These are phyloP conservation scores for Palloptera scutellata DNA, from an alignment of 2,888 invertebrate species.

Conservation along the genomic window DNA sequence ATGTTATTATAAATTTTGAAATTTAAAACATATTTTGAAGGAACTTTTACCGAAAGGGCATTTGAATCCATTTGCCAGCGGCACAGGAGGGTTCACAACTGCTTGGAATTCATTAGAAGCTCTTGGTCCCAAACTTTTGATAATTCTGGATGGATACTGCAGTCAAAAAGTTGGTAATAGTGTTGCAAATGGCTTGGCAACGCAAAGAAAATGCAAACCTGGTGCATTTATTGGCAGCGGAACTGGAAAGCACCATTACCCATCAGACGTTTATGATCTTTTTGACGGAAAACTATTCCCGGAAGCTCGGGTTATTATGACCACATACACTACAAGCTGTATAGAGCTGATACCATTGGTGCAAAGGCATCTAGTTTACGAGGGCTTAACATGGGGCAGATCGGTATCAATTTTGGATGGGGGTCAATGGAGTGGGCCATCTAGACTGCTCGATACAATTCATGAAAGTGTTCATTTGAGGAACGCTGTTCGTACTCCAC, in stretches of 20 bases:
- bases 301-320: slow-evolving; percentile 66
- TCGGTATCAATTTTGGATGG: slow-evolving; percentile 65
- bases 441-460: slow-evolving; percentile 62
- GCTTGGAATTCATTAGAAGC: slow-evolving; percentile 65
- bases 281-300: slow-evolving; percentile 68
- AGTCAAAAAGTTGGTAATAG: slow-evolving; percentile 40
- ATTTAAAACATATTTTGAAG: no score
- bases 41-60: slow-evolving; percentile 65
- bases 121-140: slow-evolving; percentile 65
- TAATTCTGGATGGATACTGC: slow-evolving; percentile 68
- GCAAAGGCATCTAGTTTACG: slow-evolving; percentile 65
- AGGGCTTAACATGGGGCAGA: slow-evolving; percentile 66
- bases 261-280: slow-evolving; percentile 66
- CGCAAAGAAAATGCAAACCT: slow-evolving; percentile 48
- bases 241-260: slow-evolving; percentile 57
- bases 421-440: slow-evolving; percentile 65
- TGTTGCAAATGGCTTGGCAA: slow-evolving; percentile 41
- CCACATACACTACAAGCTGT: slow-evolving; percentile 63
- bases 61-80: slow-evolving; percentile 50
- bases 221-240: slow-evolving; percentile 34
- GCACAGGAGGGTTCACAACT: slow-evolving; percentile 57
- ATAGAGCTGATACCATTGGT: slow-evolving; percentile 63
- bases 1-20: no score
- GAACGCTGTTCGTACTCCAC: slow-evolving; percentile 66
- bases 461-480: slow-evolving; percentile 62